phyloP scores from a whole-genome alignment of 2,888 invertebrate species.

The Macaria notata region DNA sequence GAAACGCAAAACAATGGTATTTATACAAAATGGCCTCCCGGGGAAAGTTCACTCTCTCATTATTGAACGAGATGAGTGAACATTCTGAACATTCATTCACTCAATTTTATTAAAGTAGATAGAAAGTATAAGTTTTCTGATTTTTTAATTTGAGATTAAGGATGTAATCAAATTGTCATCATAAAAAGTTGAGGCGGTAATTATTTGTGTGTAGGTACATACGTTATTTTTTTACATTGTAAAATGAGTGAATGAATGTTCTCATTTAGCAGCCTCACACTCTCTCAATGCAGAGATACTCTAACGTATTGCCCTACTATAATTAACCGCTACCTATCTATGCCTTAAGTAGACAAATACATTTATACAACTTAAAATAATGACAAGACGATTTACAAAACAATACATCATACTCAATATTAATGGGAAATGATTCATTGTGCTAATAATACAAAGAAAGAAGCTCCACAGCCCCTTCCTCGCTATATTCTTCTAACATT shows the following conservation, averaged over 20 bases:
- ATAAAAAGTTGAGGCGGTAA: too few species aligned
- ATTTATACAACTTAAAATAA: constrained; percentile 82
- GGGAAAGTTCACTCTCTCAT: constrained; percentile 30
- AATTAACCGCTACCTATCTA: constrained; percentile 78
- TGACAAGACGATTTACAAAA: constrained; percentile 80
- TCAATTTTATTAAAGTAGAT: background rate
- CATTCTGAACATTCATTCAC: background rate
- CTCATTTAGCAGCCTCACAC: constrained; percentile 27
- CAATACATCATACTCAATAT: constrained; percentile 59
- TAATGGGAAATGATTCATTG: constrained; percentile 68
- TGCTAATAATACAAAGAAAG: constrained; percentile 54
- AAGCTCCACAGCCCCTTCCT: constrained; percentile 30
- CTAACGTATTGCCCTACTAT: constrained; percentile 74
- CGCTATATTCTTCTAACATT: constrained; percentile 54
- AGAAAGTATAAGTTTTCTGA: too few species aligned
- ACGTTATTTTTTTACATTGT: too few species aligned
- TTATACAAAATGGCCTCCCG: constrained; percentile 63
- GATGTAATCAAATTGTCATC: too few species aligned
- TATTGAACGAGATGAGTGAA: background rate
- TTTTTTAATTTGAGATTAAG: too few species aligned
- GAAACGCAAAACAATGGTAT: constrained; percentile 74
- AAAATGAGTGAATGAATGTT: constrained; percentile 33
- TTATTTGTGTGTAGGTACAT: too few species aligned
- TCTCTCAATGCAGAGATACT: constrained; percentile 46
- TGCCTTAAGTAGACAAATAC: constrained; percentile 72